Percentiles rank a stretch among this genome's conserved stretches.
Conservation (phyloP, 2,113 vertebrate species). For the Trogon surrucura region DNA sequence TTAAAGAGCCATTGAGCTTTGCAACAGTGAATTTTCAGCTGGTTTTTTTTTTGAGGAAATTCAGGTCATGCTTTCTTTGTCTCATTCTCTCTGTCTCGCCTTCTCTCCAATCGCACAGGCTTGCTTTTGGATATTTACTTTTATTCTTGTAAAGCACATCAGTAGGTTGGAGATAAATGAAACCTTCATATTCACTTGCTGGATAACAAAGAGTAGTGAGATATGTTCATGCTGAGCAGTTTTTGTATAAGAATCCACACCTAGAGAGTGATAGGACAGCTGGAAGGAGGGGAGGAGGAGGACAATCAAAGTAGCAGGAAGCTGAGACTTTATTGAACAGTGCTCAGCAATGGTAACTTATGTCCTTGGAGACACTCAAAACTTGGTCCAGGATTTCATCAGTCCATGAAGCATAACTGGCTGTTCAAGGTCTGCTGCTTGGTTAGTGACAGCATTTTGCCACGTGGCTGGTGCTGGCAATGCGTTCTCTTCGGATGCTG, state of each 20-base stretch:
- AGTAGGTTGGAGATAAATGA: neutral
- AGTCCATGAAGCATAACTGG: neutral
- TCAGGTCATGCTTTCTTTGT: neutral
- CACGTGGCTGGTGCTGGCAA: accelerated
- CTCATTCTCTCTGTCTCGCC: neutral
- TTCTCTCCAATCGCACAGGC: neutral
- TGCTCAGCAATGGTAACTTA: neutral
- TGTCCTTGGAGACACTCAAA: neutral
- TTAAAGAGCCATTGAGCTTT: neutral
- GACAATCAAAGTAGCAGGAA: neutral
- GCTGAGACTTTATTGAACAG: neutral
- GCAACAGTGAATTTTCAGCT: neutral
- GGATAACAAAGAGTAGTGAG: neutral
- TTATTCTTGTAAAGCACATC: neutral
- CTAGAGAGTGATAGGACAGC: neutral
- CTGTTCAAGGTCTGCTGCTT: neutral
- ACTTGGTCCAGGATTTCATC: neutral
- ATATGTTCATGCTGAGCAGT: neutral
- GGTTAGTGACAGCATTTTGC: neutral
- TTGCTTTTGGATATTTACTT: neutral
- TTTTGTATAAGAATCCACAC: neutral
- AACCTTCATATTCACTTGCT: neutral
- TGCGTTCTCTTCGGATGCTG: neutral
- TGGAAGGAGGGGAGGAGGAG: neutral
- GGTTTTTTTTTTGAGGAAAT: neutral